Base-by-base conservation (phyloP, 2,797 vertebrate species). In the Microctenopoma steveboyesi region DNA sequence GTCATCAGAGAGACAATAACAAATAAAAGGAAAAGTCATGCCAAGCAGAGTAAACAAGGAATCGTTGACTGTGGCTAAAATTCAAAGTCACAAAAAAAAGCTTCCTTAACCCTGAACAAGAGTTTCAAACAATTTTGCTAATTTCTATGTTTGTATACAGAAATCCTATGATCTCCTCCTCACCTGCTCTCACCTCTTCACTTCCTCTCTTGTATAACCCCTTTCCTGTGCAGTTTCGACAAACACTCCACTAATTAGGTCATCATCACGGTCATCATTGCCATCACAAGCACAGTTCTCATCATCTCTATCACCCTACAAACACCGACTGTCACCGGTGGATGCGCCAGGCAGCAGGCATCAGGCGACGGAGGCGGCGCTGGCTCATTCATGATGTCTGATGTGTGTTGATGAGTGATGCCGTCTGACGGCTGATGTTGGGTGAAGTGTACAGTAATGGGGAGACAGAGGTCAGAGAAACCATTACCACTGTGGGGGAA, bases 401-500 rank as follows among this genome's bases (percentile, higher is more conserved):
- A 87, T 72, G 87, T 52, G 82, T 54, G 69, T 68, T 84, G 88
- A 91, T 92, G 90, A 92, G 86, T 89, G 87, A 89, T 88, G 86
- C 73, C 54, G 86, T 84, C 86, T 90, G 87, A 89, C 79, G 71
- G 85, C 68, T 91, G 91, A 88, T 90, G 88, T 90, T 83, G 84
- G 89, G 86, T 89, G 88, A 92, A 89, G 89, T 85, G 68, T 91
- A 87, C 87, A 86, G 92, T 88, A 90, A 92, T 89, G 87, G 90
- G 84, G 77, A 88, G 84, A 89, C 88, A 89, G 86, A 92, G 93
- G 92, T 92, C 89, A 89, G 74, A 95, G 92, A 95, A 94, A 93
- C 94, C 94, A 96, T 97, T 97, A 96, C 94, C 92, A 79, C 92
- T 83, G 92, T 69, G 74, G 79, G 74, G 79, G 72, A 55, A 53